Percentiles rank a stretch among this genome's conserved stretches.
Evolutionary conservation across 2,888 invertebrate genomes (phyloP).

Genomic region (Ellobium chinense): DNA sequence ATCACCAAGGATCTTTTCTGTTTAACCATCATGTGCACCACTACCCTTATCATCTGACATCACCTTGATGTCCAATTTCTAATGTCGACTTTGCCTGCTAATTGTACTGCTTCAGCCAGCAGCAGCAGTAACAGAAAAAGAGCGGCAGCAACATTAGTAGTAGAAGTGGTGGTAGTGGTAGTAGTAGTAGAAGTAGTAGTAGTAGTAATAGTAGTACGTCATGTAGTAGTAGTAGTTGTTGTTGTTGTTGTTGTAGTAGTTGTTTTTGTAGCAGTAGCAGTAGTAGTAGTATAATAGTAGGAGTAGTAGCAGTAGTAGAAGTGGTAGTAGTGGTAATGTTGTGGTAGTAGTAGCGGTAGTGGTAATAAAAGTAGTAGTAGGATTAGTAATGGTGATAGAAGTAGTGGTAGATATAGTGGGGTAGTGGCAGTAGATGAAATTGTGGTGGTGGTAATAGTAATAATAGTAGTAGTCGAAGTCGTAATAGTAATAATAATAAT

Average conservation of each 20-base stretch:
- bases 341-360: neutral
- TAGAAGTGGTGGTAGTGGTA: neutral
- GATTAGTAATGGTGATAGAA: neutral
- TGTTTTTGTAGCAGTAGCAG: neutral
- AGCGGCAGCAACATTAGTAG: neutral
- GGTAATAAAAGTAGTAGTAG: neutral
- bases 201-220: neutral
- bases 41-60: too few relatives aligned
- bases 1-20: too few relatives aligned
- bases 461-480: neutral
- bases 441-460: neutral
- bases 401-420: neutral
- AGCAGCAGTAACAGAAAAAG: slow-evolving; percentile 6
- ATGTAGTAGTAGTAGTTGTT: neutral
- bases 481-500: neutral
- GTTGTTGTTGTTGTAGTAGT: neutral
- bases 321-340: neutral
- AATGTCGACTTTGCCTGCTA: too few relatives aligned
- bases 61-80: too few relatives aligned
- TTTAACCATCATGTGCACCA: too few relatives aligned
- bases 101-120: too few relatives aligned
- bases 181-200: neutral
- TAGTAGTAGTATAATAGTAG: neutral
- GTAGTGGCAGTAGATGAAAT: neutral
- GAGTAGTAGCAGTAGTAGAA: neutral